These are phyloP conservation scores for Ptychobarbus kaznakovi DNA, from an alignment of 2,797 vertebrate genomes.

Conservation along the genomic window DNA sequence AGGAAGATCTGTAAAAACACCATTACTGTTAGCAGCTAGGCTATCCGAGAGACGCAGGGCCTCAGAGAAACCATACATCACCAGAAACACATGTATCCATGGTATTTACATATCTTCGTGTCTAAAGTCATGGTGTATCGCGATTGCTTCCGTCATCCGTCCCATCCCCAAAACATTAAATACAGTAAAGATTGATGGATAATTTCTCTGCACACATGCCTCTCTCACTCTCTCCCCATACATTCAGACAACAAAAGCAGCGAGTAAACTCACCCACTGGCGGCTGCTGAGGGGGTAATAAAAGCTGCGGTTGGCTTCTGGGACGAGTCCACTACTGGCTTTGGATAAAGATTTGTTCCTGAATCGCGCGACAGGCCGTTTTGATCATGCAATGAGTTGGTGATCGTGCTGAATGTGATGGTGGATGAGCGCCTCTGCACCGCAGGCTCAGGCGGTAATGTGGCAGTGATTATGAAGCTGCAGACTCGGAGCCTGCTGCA, in stretches of 20 bases:
- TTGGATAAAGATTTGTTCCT: neutral
- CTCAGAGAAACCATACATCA: conserved; percentile 3
- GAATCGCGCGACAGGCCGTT: conserved; percentile 37
- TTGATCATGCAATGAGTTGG: conserved; percentile 20
- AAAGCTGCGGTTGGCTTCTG: neutral
- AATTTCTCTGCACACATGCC: conserved; percentile 51
- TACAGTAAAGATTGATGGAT: conserved; percentile 9
- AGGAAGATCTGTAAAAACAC: neutral
- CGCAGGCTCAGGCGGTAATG: conserved; percentile 74
- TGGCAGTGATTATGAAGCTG: conserved; percentile 34
- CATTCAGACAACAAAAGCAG: conserved; percentile 74
- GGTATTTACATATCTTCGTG: neutral
- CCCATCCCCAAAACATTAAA: neutral
- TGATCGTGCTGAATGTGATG: conserved; percentile 22
- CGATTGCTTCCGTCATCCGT: neutral
- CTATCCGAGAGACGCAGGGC: conserved; percentile 26
- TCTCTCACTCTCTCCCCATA: conserved; percentile 51
- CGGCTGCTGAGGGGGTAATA: neutral
- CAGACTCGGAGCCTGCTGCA: no score
- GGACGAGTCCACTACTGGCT: neutral
- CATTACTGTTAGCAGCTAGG: conserved; percentile 39
- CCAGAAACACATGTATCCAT: neutral
- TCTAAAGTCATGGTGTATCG: neutral
- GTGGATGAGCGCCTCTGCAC: conserved; percentile 41
- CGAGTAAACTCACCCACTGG: conserved; percentile 67